Evolutionary conservation across 2,797 vertebrate species (phyloP).

Genomic region (Acrossocheilus fasciatus): DNA sequence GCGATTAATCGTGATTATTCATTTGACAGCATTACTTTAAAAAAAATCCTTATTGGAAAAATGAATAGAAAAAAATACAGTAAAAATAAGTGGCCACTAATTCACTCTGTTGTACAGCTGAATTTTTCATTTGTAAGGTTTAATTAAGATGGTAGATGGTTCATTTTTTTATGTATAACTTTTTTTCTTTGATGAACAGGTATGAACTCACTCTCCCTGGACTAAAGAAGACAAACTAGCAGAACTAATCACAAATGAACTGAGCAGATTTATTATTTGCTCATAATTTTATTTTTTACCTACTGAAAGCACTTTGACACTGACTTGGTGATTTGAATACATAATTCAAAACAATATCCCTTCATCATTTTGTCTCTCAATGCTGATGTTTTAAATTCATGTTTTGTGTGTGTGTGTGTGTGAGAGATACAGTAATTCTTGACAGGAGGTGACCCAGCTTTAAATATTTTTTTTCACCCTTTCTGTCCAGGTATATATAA

Average conservation of each 20-base stretch:
- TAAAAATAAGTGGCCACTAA: background rate
- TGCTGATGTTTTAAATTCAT: background rate
- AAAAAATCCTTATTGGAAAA: too few species aligned
- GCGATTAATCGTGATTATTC: too few species aligned
- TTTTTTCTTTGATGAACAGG: constrained; percentile 65
- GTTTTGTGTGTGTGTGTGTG: background rate
- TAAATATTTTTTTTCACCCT: background rate
- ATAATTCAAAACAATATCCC: background rate
- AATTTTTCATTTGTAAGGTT: background rate
- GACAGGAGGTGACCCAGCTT: background rate
- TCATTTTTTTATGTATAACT: background rate
- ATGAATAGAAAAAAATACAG: background rate
- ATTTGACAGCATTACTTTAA: too few species aligned
- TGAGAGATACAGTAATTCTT: background rate
- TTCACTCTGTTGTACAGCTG: background rate
- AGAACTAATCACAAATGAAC: background rate
- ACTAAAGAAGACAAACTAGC: constrained; percentile 67
- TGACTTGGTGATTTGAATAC: background rate
- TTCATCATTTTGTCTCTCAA: background rate
- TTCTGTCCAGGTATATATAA: background rate
- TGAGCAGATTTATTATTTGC: background rate
- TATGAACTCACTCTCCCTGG: constrained; percentile 77
- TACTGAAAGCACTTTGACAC: background rate
- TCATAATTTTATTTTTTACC: too few species aligned
- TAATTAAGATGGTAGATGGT: background rate